Evolutionary conservation across 2,888 invertebrate species (phyloP).

Genomic region (Mylabris sibirica): DNA sequence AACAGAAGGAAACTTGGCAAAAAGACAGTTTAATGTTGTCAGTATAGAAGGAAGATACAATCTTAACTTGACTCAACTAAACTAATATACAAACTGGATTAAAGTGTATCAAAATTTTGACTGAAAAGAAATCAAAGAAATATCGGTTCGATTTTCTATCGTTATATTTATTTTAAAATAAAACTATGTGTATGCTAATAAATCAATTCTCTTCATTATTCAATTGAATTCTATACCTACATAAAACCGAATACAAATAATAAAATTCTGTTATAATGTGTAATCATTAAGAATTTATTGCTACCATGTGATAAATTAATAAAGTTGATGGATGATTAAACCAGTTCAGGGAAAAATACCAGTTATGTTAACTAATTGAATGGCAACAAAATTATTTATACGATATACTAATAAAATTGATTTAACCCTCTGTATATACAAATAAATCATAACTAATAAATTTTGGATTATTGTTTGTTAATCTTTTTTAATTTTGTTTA

Average conservation of each 20-base stretch:
- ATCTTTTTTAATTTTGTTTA: too few relatives aligned
- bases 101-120: not conserved
- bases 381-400: not conserved
- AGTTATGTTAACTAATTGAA: not conserved
- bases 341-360: not conserved
- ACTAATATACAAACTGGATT: constrained; percentile 6
- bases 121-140: too few relatives aligned
- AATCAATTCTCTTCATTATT: not conserved
- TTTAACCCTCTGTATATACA: not conserved
- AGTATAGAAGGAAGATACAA: not conserved
- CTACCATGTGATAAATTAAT: not conserved
- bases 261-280: not conserved
- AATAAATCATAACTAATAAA: not conserved
- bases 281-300: not conserved
- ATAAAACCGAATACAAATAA: not conserved
- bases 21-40: constrained; percentile 12
- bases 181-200: not conserved
- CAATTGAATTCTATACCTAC: not conserved
- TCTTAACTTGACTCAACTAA: constrained; percentile 7
- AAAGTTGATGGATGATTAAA: not conserved
- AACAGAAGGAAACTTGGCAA: not conserved
- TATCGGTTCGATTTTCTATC: too few relatives aligned
- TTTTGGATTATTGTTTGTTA: too few relatives aligned
- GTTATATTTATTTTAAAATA: not conserved
- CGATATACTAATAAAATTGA: not conserved